Evolutionary conservation across 92 coral and sea anemone species (phyloP).

Genomic region (Porites evermanni): DNA sequence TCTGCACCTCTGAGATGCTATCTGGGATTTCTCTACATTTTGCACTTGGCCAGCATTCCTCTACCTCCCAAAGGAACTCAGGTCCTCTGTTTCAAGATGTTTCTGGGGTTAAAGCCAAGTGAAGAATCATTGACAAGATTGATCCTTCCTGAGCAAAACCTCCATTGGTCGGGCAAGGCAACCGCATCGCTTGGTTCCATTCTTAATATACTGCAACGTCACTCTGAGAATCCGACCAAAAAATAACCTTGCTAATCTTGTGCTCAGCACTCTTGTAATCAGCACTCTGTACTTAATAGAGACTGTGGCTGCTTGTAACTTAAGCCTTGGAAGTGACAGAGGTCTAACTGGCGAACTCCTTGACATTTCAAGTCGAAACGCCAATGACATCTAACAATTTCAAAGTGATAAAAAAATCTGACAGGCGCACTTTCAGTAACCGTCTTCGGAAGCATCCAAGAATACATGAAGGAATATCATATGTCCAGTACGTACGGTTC

Average conservation of each 20-base stretch:
- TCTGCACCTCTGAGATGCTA: too few relatives aligned
- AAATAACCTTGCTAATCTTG: constrained; percentile 13
- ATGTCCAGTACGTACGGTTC: constrained; percentile 27
- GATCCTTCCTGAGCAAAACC: too few relatives aligned
- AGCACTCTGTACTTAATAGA: constrained; percentile 17
- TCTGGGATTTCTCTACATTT: too few relatives aligned
- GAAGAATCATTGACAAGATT: too few relatives aligned
- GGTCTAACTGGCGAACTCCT: constrained; percentile 54
- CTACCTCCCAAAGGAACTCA: too few relatives aligned
- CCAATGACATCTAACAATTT: constrained; percentile 19
- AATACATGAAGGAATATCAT: constrained; percentile 39
- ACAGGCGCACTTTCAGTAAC: constrained; percentile 54
- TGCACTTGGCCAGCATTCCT: too few relatives aligned
- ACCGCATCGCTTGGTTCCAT: too few relatives aligned
- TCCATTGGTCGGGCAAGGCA: too few relatives aligned
- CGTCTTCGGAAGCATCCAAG: constrained; percentile 57
- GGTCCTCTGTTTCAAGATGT: too few relatives aligned
- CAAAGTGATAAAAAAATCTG: constrained; percentile 48
- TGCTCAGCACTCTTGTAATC: neutral
- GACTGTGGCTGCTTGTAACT: constrained; percentile 53
- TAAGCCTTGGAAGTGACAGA: constrained; percentile 56
- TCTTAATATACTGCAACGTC: constrained; percentile 21
- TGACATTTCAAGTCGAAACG: constrained; percentile 57
- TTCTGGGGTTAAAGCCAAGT: too few relatives aligned
- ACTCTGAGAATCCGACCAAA: constrained; percentile 46